Evolutionary conservation across 2,113 vertebrate species (phyloP), one percentile per base, ranked within the genome.

Genomic region (Phylloscopus trochilus): DNA sequence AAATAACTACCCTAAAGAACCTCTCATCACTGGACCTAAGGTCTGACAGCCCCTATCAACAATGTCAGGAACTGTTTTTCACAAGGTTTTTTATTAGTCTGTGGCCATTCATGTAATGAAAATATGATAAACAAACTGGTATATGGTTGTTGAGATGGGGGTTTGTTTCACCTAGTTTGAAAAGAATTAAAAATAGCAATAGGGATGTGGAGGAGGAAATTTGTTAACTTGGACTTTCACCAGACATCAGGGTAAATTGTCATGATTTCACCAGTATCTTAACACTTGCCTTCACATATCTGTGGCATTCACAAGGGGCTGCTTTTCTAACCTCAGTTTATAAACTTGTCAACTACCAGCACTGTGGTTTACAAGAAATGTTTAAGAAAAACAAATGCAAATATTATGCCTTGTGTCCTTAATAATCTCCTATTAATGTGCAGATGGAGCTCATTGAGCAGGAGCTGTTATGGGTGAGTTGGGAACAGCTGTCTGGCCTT

Each of bases 81-180:
- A 33, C 44, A 88, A 78, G 68, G 79, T 75, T 75, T 97, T 78
- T 80, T 96, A 95, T 98, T 96, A 97, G 96, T 95, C 80, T 49
- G n/a, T 83, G 33, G 47, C 89, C 78, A 27, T 66, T 88, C 68
- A 84, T 26, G 73, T 86, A 12, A 77, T 35, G 55, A 69, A 43
- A 89, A 60, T 47, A 78, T 24, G 51, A 35, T 83, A 47, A 87
- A 96, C 95, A 86, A 79, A 43, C 10, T 41, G 35, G 20, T 41
- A 31, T 78, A 21, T 79, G 85, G 55, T 69, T 93, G 31, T 73
- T 27, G 39, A 52, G n/a, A 59, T 56, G 17, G 7, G 43, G 81
- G 69, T 73, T 79, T 92, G 35, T 62, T 83, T 87, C 69, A 92
- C 23, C 19, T 69, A 20, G 15, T 5, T 4, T 39, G 31, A n/a